Evolutionary conservation across 2,113 vertebrate genomes (phyloP).

Genomic region (Ploceus nigricollis): DNA sequence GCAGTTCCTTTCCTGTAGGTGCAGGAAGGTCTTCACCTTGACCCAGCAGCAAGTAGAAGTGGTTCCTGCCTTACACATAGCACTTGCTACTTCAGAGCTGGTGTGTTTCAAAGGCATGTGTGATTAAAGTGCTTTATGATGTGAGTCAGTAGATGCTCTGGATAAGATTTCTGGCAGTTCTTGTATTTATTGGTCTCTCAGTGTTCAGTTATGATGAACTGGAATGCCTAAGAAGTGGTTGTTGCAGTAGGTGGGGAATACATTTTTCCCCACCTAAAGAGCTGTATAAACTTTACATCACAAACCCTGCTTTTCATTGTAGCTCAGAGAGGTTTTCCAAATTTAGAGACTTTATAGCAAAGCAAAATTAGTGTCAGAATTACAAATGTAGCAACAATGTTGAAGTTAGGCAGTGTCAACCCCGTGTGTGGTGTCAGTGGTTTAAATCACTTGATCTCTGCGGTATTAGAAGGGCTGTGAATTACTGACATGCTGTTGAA

Average conservation of each 20-base stretch:
- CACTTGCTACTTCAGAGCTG: neutral
- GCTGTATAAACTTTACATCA: neutral
- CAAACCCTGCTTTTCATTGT: neutral
- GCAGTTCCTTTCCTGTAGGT: neutral
- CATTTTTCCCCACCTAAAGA: neutral
- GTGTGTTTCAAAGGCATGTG: neutral
- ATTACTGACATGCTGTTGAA: neutral
- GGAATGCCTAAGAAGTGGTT: neutral
- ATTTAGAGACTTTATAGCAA: neutral
- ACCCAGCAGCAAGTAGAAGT: neutral
- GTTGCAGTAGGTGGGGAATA: neutral
- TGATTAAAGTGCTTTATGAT: neutral
- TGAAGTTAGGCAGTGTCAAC: neutral
- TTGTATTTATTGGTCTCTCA: neutral
- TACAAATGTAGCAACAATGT: neutral
- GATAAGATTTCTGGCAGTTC: neutral
- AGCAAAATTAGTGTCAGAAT: neutral
- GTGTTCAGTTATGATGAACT: neutral
- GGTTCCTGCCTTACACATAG: neutral
- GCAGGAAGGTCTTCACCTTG: neutral
- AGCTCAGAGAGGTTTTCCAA: neutral
- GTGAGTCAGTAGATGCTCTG: neutral
- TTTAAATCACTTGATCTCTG: neutral
- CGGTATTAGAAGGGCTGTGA: neutral
- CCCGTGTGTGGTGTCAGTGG: fast-evolving